These are phyloP conservation scores for Benthosema pterotum DNA, from an alignment of 2,797 vertebrate genomes.

Conservation along the genomic window DNA sequence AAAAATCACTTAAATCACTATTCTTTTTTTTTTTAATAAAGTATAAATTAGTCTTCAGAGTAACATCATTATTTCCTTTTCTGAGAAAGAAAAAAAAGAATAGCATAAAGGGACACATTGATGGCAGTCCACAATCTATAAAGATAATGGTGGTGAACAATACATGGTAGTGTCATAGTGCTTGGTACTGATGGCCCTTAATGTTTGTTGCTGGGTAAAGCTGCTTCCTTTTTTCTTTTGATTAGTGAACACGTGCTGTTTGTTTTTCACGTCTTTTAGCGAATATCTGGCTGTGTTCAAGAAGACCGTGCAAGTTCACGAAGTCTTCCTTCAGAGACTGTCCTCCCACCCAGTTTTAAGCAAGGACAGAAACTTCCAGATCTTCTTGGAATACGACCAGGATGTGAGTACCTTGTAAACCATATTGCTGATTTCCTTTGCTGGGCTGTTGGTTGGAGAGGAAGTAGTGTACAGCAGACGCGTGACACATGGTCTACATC, in stretches of 20 bases:
- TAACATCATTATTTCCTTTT: no score
- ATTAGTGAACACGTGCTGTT: background rate
- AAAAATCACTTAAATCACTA: no score
- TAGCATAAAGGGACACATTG: no score
- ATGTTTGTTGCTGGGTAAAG: background rate
- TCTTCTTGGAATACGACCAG: constrained; percentile 98
- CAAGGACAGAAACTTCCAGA: constrained; percentile 97
- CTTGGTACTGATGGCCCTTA: background rate
- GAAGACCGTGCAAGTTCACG: constrained; percentile 97
- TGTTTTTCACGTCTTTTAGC: constrained; percentile 53
- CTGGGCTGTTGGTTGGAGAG: constrained; percentile 55
- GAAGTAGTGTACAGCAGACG: constrained; percentile 58
- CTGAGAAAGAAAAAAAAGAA: no score
- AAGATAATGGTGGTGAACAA: no score
- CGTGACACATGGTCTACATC: constrained; percentile 63
- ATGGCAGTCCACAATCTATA: no score
- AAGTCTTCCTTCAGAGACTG: constrained; percentile 93
- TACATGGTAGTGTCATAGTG: no score
- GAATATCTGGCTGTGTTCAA: constrained; percentile 97
- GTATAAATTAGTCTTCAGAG: no score
- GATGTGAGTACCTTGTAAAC: constrained; percentile 85
- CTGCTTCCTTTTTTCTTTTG: background rate
- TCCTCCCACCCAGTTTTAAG: constrained; percentile 91
- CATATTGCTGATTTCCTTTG: constrained; percentile 69
- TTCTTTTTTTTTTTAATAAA: no score